A percentile compares a stretch with the other conserved stretches of the same genome.
These are phyloP conservation scores for Anticlea derivata DNA, from an alignment of 2,888 invertebrate species.

Conservation along the genomic window DNA sequence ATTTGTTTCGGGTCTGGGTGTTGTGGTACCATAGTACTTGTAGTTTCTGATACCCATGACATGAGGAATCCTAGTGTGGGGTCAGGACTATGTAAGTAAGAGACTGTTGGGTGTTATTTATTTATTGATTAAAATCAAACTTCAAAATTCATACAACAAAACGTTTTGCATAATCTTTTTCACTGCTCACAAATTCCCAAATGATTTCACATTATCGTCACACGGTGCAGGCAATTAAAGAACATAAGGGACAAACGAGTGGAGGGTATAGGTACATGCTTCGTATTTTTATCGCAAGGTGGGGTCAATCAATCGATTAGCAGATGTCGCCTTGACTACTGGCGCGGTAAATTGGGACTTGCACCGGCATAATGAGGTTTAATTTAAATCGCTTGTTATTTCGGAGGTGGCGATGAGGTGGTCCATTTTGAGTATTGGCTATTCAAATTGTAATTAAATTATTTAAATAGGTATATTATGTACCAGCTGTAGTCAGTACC, in stretches of 20 bases:
- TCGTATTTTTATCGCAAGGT: constrained; percentile 58
- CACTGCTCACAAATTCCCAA: constrained; percentile 19
- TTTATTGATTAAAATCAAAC: too few species aligned
- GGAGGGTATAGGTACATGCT: constrained; percentile 50
- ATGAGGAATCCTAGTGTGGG: too few species aligned
- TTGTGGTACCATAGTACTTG: too few species aligned
- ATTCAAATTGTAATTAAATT: neutral
- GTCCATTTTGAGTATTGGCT: neutral
- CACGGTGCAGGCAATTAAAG: constrained; percentile 52
- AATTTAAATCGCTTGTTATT: constrained; percentile 44
- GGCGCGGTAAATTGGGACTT: constrained; percentile 78
- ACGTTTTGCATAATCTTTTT: constrained; percentile 10
- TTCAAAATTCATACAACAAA: too few species aligned
- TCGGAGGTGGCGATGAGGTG: constrained; percentile 7
- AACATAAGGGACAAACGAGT: constrained; percentile 54
- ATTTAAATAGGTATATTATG: too few species aligned
- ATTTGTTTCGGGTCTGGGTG: too few species aligned
- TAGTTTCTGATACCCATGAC: too few species aligned
- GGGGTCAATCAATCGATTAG: constrained; percentile 77
- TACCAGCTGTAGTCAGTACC: too few species aligned
- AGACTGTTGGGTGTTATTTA: too few species aligned
- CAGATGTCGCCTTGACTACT: constrained; percentile 79
- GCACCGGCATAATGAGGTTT: constrained; percentile 61
- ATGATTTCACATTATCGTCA: constrained; percentile 36
- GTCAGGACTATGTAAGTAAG: too few species aligned